Percentiles rank a stretch among this genome's conserved stretches.
phyloP scores from a whole-genome alignment of 2,797 vertebrate species.

The Periparus ater region DNA sequence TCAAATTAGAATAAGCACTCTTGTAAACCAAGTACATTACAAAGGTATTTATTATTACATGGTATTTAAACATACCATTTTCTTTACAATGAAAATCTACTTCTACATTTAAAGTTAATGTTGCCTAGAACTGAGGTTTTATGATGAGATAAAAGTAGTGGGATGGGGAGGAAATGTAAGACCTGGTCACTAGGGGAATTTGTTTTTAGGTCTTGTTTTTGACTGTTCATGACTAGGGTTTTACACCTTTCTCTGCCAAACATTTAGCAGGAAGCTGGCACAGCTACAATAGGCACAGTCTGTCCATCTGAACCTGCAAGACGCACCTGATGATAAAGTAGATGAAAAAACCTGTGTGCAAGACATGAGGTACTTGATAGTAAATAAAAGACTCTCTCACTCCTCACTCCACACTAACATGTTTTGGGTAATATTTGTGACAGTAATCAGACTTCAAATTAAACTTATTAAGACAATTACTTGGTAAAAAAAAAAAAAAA shows the following conservation, averaged over 20 bases:
- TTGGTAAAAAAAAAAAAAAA: background rate
- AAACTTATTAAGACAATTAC: background rate
- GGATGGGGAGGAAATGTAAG: background rate
- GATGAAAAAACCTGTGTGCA: background rate
- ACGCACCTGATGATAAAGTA: background rate
- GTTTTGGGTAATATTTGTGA: background rate
- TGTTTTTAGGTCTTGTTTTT: background rate
- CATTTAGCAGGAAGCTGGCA: conserved; percentile 42
- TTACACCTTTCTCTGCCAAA: conserved; percentile 32
- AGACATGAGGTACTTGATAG: background rate
- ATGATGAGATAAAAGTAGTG: background rate
- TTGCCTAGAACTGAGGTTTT: background rate
- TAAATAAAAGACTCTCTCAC: background rate
- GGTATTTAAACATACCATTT: background rate
- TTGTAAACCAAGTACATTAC: background rate
- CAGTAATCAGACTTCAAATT: background rate
- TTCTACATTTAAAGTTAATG: background rate
- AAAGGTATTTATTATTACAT: no score
- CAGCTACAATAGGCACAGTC: background rate
- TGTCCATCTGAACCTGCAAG: conserved; percentile 23
- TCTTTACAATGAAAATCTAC: background rate
- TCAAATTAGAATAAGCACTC: background rate
- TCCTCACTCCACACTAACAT: background rate
- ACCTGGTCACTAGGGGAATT: background rate
- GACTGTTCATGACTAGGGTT: background rate